Conservation (phyloP, 2,888 invertebrate species). For the Cenopis cana region DNA sequence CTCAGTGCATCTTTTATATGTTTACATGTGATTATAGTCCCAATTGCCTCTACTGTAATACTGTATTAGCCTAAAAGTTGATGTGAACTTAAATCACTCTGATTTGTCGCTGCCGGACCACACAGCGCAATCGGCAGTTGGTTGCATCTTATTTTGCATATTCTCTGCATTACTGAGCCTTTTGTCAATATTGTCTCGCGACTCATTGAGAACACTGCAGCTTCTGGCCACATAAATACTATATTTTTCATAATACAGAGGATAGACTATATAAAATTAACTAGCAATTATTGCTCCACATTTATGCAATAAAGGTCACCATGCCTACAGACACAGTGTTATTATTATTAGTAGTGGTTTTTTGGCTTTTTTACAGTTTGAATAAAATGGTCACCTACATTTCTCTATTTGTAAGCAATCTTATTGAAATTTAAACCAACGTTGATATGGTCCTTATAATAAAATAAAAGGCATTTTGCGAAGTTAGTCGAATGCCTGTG, state of each 20-base stretch:
- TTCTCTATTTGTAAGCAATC: too few relatives aligned
- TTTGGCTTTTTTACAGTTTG: too few relatives aligned
- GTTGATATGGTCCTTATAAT: too few relatives aligned
- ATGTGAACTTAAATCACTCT: neutral
- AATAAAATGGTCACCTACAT: too few relatives aligned
- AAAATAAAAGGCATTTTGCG: too few relatives aligned
- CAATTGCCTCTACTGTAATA: neutral
- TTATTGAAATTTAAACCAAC: too few relatives aligned
- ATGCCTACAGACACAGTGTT: too few relatives aligned
- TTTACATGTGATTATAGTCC: neutral
- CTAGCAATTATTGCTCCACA: neutral
- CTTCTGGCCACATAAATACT: neutral
- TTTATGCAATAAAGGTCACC: too few relatives aligned
- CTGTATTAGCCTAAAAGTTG: neutral
- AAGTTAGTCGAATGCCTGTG: neutral
- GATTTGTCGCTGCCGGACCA: slow-evolving; percentile 57
- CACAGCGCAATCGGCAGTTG: slow-evolving; percentile 66
- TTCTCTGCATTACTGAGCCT: slow-evolving; percentile 78
- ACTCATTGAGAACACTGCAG: slow-evolving; percentile 67
- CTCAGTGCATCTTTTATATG: too few relatives aligned
- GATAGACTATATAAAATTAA: neutral
- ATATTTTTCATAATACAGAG: slow-evolving; percentile 1
- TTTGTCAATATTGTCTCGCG: slow-evolving; percentile 80
- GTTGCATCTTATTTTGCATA: slow-evolving; percentile 73
- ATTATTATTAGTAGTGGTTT: too few relatives aligned